A percentile compares a stretch with the other conserved stretches of the same genome.
phyloP scores from a whole-genome alignment of 1,140 invertebrate species.

The Drosophila kanapiae region DNA sequence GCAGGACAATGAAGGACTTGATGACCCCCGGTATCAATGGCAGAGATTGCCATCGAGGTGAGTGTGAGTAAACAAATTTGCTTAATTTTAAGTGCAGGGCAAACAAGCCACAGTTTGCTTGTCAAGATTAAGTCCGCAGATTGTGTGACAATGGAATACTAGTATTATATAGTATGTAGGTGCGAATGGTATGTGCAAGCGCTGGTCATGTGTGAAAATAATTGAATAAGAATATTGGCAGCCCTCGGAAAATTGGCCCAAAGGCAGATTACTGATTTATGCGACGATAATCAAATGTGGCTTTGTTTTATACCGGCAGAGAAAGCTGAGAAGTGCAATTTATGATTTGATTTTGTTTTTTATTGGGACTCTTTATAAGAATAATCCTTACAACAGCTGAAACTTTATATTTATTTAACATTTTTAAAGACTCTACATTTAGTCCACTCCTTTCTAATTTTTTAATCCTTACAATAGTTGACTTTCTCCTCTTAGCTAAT shows the following conservation, averaged over 20 bases:
- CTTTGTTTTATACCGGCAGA: neutral
- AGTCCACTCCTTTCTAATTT: too few species aligned
- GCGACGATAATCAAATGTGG: slow-evolving; percentile 3
- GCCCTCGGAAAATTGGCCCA: neutral
- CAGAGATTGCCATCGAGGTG: slow-evolving; percentile 18
- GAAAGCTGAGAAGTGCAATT: neutral
- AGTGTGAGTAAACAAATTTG: slow-evolving; percentile 23
- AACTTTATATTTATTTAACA: neutral
- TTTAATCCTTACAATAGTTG: neutral
- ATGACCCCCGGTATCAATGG: slow-evolving; percentile 22
- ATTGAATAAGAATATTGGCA: slow-evolving; percentile 15
- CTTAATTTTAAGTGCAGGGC: slow-evolving; percentile 11
- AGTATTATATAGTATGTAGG: neutral
- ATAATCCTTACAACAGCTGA: neutral
- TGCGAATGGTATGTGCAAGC: too few species aligned
- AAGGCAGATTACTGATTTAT: neutral
- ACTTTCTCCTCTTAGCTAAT: neutral
- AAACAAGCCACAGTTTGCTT: slow-evolving; percentile 14
- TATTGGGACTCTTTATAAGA: too few species aligned
- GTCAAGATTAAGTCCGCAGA: slow-evolving; percentile 22
- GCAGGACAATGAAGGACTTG: slow-evolving; percentile 26
- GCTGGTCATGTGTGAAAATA: slow-evolving; percentile 7
- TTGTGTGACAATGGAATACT: slow-evolving; percentile 2
- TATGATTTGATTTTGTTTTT: neutral
- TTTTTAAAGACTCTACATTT: too few species aligned